Conservation (phyloP, 2,888 invertebrate genomes). For the Hoplodrina ambigua region DNA sequence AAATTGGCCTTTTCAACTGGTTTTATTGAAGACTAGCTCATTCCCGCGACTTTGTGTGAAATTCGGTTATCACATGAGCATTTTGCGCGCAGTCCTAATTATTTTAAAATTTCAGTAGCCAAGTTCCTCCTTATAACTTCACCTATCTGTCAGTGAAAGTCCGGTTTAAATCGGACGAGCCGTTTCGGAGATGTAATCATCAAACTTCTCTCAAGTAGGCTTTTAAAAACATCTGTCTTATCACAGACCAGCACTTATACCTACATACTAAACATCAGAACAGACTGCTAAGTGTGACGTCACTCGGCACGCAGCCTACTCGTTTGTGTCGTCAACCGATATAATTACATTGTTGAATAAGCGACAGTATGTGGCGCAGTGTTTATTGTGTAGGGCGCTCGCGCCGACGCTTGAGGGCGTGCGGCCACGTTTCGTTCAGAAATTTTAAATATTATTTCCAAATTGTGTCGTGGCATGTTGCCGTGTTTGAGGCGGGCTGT, state of each 20-base stretch:
- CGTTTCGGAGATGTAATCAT: too few species aligned
- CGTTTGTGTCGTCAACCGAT: constrained; percentile 44
- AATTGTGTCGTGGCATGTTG: constrained; percentile 51
- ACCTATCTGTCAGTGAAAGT: too few species aligned
- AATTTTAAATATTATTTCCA: constrained; percentile 40
- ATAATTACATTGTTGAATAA: constrained; percentile 67
- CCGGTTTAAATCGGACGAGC: too few species aligned
- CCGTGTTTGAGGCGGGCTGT: constrained; percentile 6
- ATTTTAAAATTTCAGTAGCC: too few species aligned
- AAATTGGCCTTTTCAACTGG: neutral
- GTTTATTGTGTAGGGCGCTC: constrained; percentile 71
- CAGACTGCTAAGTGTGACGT: constrained; percentile 23
- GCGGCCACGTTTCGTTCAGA: constrained; percentile 79
- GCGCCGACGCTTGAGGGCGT: constrained; percentile 84
- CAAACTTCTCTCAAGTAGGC: neutral
- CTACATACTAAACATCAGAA: neutral
- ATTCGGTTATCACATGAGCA: too few species aligned
- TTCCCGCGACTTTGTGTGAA: too few species aligned
- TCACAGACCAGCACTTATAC: neutral
- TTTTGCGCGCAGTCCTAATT: too few species aligned
- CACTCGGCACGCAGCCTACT: constrained; percentile 25
- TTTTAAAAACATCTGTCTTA: neutral
- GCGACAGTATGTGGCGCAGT: constrained; percentile 65
- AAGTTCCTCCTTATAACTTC: too few species aligned
- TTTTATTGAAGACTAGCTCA: too few species aligned